Base-by-base conservation (phyloP, 2,113 vertebrate genomes). In the Aspidoscelis tigris region DNA sequence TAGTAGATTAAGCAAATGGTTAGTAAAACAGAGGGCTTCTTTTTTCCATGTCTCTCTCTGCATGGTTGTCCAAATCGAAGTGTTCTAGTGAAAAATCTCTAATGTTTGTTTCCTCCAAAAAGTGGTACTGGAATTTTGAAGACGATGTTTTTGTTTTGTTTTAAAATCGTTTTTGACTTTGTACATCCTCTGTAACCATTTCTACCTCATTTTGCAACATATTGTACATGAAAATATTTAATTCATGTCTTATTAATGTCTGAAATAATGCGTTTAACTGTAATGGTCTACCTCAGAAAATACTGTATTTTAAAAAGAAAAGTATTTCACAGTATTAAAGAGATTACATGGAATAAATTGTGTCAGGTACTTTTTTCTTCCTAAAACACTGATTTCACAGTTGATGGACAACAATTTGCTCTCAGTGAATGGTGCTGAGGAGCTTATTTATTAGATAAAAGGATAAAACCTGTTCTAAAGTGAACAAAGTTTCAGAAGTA, bases 151-250 rank as follows among this genome's bases (percentile, higher is more conserved):
- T 61, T 58, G 55, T 58, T 76, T 79, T 85, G 39, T 94, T 96
- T 92, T 95, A 93, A 90, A 61, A 94, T 95, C 95, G 88, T 95
- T 95, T 93, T 96, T 95, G 93, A 96, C 95, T 93, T 97, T 97
- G 96, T 97, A 96, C 95, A 95, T 97, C 95, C 96, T 97, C 95
- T 98, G 97, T 97, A 97, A 99, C 98, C 97, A 97, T 98, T 98
- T 99, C 98, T 99, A 99, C 98, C 98, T 99, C 98, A 98, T 98
- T 98, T 98, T 98, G 97, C 97, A 96, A 97, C 95, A 90, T 98
- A 97, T 98, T 99, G 97, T 99, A 99, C 97, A 97, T 97, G 97
- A 98, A 93, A 97, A 80, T 99, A 98, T 98, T 99, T 98, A 98
- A 98, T 98, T 98, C 97, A 98, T 98, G 97, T 97, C 96, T 95